These are phyloP conservation scores for Agapornis roseicollis DNA, from an alignment of 2,113 vertebrate genomes.

Conservation along the genomic window DNA sequence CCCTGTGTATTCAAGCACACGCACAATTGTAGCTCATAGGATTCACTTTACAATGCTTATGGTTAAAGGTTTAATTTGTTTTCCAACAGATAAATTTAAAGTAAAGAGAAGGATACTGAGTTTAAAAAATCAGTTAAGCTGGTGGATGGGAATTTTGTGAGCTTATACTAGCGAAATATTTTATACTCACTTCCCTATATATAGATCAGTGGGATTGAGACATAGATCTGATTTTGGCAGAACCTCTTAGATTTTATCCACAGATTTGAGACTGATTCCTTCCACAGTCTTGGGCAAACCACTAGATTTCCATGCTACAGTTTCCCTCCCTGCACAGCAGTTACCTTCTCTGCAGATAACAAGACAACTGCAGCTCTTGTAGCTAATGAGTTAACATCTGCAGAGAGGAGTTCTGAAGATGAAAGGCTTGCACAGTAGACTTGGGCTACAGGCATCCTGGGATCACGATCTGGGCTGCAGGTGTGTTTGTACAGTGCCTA, in stretches of 20 bases:
- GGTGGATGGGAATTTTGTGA: not conserved
- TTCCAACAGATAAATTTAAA: not conserved
- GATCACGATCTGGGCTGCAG: not conserved
- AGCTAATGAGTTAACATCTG: not conserved
- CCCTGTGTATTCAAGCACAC: not conserved
- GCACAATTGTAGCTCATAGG: not conserved
- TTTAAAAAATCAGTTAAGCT: not conserved
- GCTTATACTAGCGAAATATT: not conserved
- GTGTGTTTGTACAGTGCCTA: constrained; percentile 36
- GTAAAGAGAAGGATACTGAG: not conserved
- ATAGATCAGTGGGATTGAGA: not conserved
- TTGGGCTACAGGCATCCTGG: not conserved
- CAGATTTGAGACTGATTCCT: not conserved
- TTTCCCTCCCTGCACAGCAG: not conserved
- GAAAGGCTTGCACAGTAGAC: not conserved
- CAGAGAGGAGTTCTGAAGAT: not conserved
- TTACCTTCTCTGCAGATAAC: not conserved
- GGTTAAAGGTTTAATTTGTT: not conserved
- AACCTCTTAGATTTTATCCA: not conserved
- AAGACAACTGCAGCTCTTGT: not conserved
- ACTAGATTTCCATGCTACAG: not conserved
- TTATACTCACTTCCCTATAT: not conserved
- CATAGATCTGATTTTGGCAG: not conserved
- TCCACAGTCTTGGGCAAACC: not conserved
- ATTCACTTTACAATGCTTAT: not conserved